These are phyloP conservation scores for Brachionus koreanus DNA, from an alignment of 1,140 invertebrate species.

Conservation along the genomic window DNA sequence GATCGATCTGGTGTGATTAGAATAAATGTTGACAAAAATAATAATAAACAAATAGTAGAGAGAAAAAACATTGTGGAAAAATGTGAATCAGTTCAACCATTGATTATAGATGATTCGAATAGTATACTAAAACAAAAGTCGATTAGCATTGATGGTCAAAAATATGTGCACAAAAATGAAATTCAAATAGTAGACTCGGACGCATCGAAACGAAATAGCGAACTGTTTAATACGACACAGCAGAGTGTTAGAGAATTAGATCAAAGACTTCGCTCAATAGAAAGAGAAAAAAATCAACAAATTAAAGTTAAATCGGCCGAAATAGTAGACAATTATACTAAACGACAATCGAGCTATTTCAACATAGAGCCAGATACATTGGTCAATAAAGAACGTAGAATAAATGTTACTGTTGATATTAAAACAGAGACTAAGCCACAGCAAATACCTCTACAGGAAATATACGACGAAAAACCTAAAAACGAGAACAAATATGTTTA, in stretches of 20 bases:
- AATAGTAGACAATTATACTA: constrained; percentile 13
- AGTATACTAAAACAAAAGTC: neutral
- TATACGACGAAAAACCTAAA: neutral
- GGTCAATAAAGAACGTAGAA: neutral
- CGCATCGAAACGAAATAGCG: neutral
- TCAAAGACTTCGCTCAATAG: neutral
- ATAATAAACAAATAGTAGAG: neutral
- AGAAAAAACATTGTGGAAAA: neutral
- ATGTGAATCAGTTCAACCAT: neutral
- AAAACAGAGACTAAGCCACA: neutral
- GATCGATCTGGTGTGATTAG: neutral
- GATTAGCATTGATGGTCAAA: constrained; percentile 26
- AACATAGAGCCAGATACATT: neutral
- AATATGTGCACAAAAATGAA: neutral
- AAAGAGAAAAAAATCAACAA: constrained; percentile 9
- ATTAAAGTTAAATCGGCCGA: constrained; percentile 27
- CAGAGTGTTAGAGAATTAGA: neutral
- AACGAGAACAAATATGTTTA: neutral
- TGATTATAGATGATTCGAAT: constrained; percentile 22
- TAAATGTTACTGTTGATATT: neutral
- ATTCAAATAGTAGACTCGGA: neutral
- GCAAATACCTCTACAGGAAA: neutral
- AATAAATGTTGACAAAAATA: constrained; percentile 28
- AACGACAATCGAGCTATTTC: neutral
- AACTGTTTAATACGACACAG: neutral